Evolutionary conservation across 2,797 vertebrate genomes (phyloP).

Genomic region (Crypturellus tataupa): DNA sequence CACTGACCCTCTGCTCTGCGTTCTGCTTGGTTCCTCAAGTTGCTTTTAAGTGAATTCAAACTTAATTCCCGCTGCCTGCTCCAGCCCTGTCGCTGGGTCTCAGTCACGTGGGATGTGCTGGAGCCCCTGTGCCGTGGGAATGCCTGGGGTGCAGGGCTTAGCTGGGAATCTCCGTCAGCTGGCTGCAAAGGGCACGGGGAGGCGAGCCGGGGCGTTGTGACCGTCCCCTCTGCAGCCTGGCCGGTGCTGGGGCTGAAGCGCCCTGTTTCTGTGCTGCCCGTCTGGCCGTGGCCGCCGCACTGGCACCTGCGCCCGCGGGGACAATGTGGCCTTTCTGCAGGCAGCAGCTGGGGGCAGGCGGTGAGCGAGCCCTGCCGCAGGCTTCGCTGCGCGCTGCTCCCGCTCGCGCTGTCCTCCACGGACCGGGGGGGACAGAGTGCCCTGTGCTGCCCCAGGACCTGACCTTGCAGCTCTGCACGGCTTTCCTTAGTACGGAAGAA

Average conservation of each 20-base stretch:
- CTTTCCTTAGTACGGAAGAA: neutral
- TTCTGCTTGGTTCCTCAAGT: neutral
- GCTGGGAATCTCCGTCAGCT: neutral
- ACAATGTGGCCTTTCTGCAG: accelerated
- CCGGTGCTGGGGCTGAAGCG: neutral
- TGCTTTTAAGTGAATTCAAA: neutral
- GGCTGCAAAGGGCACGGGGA: neutral
- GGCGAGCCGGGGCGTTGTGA: neutral
- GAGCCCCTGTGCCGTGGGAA: accelerated
- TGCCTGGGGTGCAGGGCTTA: neutral
- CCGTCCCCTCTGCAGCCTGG: neutral
- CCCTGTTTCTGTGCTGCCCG: neutral
- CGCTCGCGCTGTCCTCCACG: neutral
- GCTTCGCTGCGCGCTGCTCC: neutral
- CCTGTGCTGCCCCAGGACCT: neutral
- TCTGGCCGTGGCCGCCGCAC: neutral
- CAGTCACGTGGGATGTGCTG: neutral
- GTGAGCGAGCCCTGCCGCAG: neutral
- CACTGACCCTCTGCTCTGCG: accelerated
- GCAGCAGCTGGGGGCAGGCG: neutral
- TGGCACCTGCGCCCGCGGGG: accelerated
- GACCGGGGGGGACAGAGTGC: neutral
- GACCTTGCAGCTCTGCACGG: neutral
- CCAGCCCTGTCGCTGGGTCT: neutral
- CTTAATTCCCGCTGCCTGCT: neutral